Conservation (phyloP, 2,113 vertebrate genomes). For the Chitala chitala region DNA sequence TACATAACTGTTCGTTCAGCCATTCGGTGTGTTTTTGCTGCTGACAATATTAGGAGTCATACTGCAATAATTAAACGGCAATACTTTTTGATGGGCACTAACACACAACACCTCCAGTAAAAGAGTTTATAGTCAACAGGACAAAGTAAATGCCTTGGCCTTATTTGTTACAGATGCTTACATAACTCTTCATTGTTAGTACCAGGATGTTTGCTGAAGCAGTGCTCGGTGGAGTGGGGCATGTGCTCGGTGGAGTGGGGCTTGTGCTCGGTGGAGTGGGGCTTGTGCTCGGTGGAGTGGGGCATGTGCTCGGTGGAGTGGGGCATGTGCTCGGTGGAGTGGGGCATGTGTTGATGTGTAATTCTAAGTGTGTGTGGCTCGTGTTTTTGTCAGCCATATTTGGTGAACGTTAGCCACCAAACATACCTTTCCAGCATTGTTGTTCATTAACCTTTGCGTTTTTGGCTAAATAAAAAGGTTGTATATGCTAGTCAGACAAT, state of each 20-base stretch:
- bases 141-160: neutral
- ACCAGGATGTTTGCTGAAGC: neutral
- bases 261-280: neutral
- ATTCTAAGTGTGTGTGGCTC: no score
- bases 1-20: neutral
- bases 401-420: no score
- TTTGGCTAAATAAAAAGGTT: no score
- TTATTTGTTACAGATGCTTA: neutral
- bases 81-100: slow-evolving; percentile 6
- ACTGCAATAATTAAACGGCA: neutral
- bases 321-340: no score
- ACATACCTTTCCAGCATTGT: no score
- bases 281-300: no score
- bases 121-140: neutral
- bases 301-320: no score
- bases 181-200: neutral
- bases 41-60: neutral
- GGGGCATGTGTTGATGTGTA: no score
- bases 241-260: no score
- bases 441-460: no score
- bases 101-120: slow-evolving; percentile 11
- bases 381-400: no score
- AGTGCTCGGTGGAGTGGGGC: neutral
- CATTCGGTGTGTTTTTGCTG: neutral
- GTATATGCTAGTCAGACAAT: no score